These are phyloP conservation scores for Aythya baeri DNA, from an alignment of 2,113 vertebrate species.

Conservation along the genomic window DNA sequence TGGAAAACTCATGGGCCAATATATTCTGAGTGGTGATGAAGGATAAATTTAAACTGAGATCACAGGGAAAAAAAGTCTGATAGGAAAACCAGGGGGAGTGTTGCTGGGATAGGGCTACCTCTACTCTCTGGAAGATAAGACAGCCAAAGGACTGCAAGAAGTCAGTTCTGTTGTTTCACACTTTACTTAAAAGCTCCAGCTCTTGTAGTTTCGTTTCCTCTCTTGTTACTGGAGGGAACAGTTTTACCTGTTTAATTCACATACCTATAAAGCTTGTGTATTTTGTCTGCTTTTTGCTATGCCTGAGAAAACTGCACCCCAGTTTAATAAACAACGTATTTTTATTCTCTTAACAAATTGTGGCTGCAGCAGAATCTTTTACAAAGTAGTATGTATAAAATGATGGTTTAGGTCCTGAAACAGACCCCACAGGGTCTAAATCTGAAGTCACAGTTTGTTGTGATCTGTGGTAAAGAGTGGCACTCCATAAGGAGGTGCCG, in stretches of 20 bases:
- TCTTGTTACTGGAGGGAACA: neutral
- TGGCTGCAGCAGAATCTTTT: neutral
- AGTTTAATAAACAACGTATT: rapidly evolving
- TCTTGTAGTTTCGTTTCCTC: neutral
- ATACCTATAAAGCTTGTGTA: neutral
- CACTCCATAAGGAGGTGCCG: neutral
- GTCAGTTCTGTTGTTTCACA: neutral
- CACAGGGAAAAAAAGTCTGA: neutral
- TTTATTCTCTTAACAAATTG: neutral
- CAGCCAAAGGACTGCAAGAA: rapidly evolving
- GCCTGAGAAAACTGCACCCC: neutral
- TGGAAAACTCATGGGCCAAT: neutral
- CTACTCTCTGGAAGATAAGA: neutral
- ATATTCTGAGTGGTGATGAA: neutral
- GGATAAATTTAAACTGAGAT: neutral
- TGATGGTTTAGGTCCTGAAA: neutral
- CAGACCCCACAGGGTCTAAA: neutral
- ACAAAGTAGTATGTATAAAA: neutral
- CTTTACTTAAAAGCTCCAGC: neutral
- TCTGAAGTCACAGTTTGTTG: neutral
- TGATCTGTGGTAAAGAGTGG: rapidly evolving
- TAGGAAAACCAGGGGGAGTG: neutral
- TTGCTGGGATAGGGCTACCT: neutral
- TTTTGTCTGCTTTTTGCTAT: neutral
- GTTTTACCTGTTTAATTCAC: neutral